phyloP scores from a whole-genome alignment of 1,140 invertebrate genomes.

The Yoshiicerus persimilis region DNA sequence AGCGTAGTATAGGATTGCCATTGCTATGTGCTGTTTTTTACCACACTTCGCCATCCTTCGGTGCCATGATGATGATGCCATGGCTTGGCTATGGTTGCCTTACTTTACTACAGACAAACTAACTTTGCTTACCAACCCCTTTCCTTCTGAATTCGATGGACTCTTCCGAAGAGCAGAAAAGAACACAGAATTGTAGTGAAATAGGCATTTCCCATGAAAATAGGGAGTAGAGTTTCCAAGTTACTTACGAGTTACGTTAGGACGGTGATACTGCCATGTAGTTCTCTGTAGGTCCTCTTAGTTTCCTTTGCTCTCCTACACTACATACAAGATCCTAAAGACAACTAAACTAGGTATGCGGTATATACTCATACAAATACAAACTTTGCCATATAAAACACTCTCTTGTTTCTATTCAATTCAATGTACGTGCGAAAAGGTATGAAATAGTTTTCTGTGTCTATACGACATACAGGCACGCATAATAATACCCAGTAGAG shows the following conservation, averaged over 20 bases:
- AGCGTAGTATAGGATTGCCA: slow-evolving; percentile 8
- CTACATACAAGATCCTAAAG: not conserved
- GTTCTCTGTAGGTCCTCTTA: not conserved
- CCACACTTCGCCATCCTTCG: not conserved
- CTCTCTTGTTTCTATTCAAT: not conserved
- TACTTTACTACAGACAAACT: not conserved
- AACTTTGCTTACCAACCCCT: not conserved
- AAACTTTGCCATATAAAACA: not conserved
- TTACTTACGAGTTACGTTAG: not conserved
- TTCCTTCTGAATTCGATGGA: not conserved
- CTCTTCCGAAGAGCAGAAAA: not conserved
- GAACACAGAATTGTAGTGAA: slow-evolving; percentile 1
- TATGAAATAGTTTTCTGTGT: not conserved
- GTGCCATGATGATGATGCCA: slow-evolving; percentile 18
- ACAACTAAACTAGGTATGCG: not conserved
- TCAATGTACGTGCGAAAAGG: not conserved
- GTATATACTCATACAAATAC: not conserved
- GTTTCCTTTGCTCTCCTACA: not conserved
- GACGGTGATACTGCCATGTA: not conserved
- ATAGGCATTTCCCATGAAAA: slow-evolving; percentile 10
- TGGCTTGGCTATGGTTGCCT: slow-evolving; percentile 1
- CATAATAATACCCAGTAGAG: not conserved
- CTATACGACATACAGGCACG: too few relatives aligned
- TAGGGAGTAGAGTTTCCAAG: not conserved
- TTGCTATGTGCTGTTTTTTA: slow-evolving; percentile 6